phyloP scores from a whole-genome alignment of 2,113 vertebrate genomes.

The Heterotilapia buettikoferi region DNA sequence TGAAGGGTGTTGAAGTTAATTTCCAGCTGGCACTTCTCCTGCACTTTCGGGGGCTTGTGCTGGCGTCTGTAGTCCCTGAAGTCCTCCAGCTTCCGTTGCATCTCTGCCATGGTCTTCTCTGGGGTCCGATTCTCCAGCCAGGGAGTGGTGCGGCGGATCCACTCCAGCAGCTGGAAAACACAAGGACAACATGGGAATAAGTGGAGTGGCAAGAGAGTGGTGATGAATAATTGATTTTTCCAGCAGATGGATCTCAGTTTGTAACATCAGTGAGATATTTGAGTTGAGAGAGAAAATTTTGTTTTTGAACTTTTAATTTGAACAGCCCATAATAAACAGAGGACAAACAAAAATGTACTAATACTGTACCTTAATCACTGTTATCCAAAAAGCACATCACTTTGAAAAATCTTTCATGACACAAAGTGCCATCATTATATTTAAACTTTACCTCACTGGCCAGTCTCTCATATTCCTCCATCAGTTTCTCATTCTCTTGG shows the following conservation, averaged over 20 bases:
- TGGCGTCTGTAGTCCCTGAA: slow-evolving; percentile 95
- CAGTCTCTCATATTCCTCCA: slow-evolving; percentile 97
- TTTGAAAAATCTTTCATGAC: neutral
- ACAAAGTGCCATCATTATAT: neutral
- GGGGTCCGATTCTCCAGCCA: slow-evolving; percentile 94
- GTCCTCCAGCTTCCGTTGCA: slow-evolving; percentile 96
- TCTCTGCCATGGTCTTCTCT: slow-evolving; percentile 92
- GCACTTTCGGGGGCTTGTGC: slow-evolving; percentile 96
- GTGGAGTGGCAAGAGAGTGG: neutral
- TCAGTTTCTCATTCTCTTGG: slow-evolving; percentile 98
- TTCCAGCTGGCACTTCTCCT: slow-evolving; percentile 98
- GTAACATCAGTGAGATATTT: neutral
- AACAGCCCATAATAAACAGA: neutral
- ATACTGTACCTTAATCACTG: neutral
- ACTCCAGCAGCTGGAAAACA: slow-evolving; percentile 79
- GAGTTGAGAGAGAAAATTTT: neutral
- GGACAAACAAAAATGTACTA: neutral
- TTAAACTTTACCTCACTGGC: slow-evolving; percentile 88
- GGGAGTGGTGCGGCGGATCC: slow-evolving; percentile 95
- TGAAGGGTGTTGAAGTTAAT: slow-evolving; percentile 99
- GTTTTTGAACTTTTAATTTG: neutral
- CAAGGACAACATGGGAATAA: neutral
- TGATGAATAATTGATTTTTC: neutral
- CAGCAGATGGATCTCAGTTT: neutral
- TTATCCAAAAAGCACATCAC: neutral